Conservation (phyloP, 2,113 vertebrate species). For the Pontoporia blainvillei region DNA sequence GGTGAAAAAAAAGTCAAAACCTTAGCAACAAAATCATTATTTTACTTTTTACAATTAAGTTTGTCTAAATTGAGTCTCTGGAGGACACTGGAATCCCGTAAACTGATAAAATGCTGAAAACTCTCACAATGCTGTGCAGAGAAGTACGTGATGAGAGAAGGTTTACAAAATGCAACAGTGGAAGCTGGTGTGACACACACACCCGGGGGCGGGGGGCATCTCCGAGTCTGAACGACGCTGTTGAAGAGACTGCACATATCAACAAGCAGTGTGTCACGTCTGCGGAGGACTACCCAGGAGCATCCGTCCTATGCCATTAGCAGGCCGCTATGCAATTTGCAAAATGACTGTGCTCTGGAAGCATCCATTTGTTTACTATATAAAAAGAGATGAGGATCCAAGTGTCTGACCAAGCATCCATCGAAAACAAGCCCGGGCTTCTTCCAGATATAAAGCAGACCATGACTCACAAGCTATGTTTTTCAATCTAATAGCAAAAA, state of each 20-base stretch:
- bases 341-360: neutral
- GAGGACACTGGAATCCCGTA: neutral
- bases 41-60: neutral
- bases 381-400: neutral
- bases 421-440: neutral
- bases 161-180: neutral
- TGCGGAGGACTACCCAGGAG: rapidly evolving
- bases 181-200: neutral
- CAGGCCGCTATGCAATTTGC: no score
- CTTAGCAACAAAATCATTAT: neutral
- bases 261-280: neutral
- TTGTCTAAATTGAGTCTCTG: neutral
- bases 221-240: rapidly evolving
- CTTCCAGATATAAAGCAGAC: neutral
- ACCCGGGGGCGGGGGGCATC: no score
- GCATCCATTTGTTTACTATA: neutral
- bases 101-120: neutral
- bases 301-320: neutral
- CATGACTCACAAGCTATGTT: neutral
- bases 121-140: neutral
- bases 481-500: constrained; percentile 7
- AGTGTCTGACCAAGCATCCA: neutral
- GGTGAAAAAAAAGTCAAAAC: neutral
- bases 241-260: neutral
- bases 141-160: neutral